These are phyloP conservation scores for Bucco capensis DNA, from an alignment of 2,113 vertebrate genomes.

Conservation along the genomic window DNA sequence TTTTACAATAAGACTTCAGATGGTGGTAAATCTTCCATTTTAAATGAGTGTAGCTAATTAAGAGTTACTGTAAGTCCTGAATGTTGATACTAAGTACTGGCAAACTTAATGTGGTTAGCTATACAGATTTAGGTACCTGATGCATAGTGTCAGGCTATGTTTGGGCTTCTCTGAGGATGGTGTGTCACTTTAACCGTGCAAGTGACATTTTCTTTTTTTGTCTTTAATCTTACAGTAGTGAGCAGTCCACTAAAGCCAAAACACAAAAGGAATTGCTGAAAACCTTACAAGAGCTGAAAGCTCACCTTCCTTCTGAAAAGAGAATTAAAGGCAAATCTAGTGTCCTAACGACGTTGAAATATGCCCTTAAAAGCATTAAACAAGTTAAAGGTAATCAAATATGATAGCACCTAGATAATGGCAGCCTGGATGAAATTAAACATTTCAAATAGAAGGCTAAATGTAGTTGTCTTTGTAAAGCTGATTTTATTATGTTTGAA, in stretches of 20 bases:
- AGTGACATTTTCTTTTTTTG: not conserved
- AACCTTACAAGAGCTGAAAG: constrained; percentile 88
- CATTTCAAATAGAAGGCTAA: not conserved
- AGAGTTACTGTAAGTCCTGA: not conserved
- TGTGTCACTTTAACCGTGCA: not conserved
- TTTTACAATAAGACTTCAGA: not conserved
- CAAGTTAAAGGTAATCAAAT: constrained; percentile 89
- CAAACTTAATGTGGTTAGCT: not conserved
- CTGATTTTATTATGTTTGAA: not conserved
- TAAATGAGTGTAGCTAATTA: not conserved
- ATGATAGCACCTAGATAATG: not conserved
- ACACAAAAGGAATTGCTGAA: constrained; percentile 88
- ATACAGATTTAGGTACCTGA: not conserved
- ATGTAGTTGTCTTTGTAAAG: not conserved
- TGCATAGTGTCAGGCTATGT: not conserved
- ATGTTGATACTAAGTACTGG: not conserved
- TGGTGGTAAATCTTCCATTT: not conserved
- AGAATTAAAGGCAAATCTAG: constrained; percentile 84
- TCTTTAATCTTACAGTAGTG: constrained; percentile 76
- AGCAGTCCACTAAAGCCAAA: constrained; percentile 89
- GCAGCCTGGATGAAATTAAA: not conserved
- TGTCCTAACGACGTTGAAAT: constrained; percentile 85
- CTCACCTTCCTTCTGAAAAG: constrained; percentile 86
- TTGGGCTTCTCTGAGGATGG: not conserved
- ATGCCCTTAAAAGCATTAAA: constrained; percentile 90